Evolutionary conservation across 2,113 vertebrate genomes (phyloP).

Genomic region (Octodon degus): DNA sequence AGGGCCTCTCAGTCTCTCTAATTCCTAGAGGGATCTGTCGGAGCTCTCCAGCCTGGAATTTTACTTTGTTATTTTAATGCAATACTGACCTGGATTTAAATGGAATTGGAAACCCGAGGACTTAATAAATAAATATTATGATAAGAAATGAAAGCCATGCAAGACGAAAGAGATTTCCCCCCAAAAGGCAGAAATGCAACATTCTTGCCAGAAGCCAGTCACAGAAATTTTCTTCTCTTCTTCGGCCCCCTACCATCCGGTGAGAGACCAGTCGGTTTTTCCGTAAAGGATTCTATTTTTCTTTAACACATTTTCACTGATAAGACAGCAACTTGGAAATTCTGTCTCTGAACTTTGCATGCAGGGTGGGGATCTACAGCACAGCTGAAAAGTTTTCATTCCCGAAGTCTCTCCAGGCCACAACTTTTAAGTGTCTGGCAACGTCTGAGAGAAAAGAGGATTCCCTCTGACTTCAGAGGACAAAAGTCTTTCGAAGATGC

Average conservation of each 20-base stretch:
- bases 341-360: conserved; percentile 76
- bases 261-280: conserved; percentile 70
- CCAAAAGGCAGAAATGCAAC: conserved; percentile 83
- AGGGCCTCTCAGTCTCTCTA: conserved; percentile 82
- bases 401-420: conserved; percentile 48
- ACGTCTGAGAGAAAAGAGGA: conserved; percentile 27
- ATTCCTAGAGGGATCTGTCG: conserved; percentile 88
- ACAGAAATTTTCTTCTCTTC: conserved; percentile 75
- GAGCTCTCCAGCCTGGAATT: conserved; percentile 88
- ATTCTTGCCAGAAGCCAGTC: conserved; percentile 84
- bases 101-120: conserved; percentile 89
- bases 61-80: conserved; percentile 91
- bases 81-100: conserved; percentile 90
- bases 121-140: conserved; percentile 93
- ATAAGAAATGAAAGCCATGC: conserved; percentile 91
- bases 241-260: conserved; percentile 77
- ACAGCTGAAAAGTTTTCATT: conserved; percentile 69
- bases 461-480: conserved; percentile 15
- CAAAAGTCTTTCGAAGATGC: conserved; percentile 55
- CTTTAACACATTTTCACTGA: conserved; percentile 79
- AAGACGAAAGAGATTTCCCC: conserved; percentile 85
- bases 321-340: conserved; percentile 83
- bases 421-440: conserved; percentile 47
- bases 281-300: conserved; percentile 77
- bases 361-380: conserved; percentile 16